phyloP scores from a whole-genome alignment of 2,113 vertebrate genomes.

The Delphinus delphis region DNA sequence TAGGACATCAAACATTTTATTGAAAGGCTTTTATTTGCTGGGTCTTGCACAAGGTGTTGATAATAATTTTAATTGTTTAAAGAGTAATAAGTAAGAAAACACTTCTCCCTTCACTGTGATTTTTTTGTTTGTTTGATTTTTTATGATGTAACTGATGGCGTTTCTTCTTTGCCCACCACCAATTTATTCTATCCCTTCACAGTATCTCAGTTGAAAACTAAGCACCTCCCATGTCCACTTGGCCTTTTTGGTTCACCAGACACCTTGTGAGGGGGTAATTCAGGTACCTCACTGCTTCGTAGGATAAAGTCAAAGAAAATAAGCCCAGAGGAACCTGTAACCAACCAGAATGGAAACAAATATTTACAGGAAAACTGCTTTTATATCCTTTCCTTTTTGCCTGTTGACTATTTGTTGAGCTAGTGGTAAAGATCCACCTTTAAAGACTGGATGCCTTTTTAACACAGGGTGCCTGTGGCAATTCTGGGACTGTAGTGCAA shows the following conservation, averaged over 20 bases:
- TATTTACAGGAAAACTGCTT: neutral
- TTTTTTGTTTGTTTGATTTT: neutral
- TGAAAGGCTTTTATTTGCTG: neutral
- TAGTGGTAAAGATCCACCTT: constrained; percentile 43
- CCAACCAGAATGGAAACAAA: neutral
- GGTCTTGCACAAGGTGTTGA: neutral
- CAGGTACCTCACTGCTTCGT: neutral
- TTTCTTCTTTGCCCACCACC: neutral
- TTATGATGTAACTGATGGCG: neutral
- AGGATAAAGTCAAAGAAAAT: neutral
- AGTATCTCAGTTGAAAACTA: neutral
- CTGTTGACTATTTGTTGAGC: neutral
- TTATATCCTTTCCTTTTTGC: neutral
- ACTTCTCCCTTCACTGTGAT: neutral
- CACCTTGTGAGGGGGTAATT: neutral
- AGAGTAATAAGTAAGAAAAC: neutral
- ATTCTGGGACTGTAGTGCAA: constrained; percentile 40
- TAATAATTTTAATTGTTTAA: constrained; percentile 5
- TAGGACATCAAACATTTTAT: neutral
- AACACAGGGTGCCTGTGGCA: constrained; percentile 55
- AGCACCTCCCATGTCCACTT: neutral
- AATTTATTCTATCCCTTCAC: neutral
- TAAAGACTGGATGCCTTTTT: constrained; percentile 37
- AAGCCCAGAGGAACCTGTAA: neutral
- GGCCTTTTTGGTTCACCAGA: neutral